phyloP scores from a whole-genome alignment of 2,113 vertebrate genomes.

The Corythaixoides concolor region DNA sequence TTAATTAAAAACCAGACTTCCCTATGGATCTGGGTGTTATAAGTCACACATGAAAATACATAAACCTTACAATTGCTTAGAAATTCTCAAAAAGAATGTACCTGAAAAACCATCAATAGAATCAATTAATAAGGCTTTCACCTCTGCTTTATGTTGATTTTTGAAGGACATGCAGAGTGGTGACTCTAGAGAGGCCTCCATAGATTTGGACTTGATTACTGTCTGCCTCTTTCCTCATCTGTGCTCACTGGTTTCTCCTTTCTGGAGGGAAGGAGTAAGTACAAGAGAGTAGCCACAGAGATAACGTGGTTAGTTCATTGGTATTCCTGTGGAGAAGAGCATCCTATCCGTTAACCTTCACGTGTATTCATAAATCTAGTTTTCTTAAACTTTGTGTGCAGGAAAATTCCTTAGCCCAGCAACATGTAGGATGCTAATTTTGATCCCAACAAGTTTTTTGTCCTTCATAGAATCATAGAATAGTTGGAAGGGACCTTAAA shows the following conservation, averaged over 20 bases:
- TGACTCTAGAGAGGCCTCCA: not conserved
- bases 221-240: not conserved
- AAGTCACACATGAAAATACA: not conserved
- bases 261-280: too few relatives aligned
- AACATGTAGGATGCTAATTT: not conserved
- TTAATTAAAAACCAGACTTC: not conserved
- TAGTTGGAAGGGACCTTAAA: too few relatives aligned
- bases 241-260: not conserved
- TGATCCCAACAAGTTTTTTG: not conserved
- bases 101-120: not conserved
- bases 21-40: not conserved
- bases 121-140: not conserved
- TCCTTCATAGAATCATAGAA: too few relatives aligned
- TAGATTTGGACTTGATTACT: not conserved
- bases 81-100: not conserved
- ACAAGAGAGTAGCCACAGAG: not conserved
- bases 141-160: not conserved
- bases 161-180: not conserved
- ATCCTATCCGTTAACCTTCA: not conserved
- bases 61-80: not conserved
- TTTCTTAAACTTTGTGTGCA: not conserved
- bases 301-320: not conserved
- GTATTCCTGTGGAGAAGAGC: not conserved
- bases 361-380: not conserved
- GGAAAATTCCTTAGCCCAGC: not conserved